These are phyloP conservation scores for Cataglyphis cursor DNA, from an alignment of 2,888 invertebrate species.

Conservation along the genomic window DNA sequence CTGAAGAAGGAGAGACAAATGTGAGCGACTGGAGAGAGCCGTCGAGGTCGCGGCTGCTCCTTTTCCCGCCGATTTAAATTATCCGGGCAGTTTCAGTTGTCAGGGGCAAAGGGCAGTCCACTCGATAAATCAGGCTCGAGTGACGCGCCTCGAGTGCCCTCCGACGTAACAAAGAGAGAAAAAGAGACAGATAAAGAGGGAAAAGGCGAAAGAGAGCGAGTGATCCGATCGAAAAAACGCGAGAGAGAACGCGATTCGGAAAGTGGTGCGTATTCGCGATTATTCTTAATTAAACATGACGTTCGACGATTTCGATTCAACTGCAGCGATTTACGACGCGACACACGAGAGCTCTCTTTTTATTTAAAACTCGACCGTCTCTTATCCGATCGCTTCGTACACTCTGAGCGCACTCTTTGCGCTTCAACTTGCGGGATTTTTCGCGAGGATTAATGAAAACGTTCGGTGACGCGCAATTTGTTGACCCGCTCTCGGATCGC, in stretches of 20 bases:
- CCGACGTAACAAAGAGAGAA: slow-evolving; percentile 43
- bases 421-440: slow-evolving; percentile 37
- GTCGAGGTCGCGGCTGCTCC: slow-evolving; percentile 42
- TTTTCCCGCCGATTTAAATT: slow-evolving; percentile 69
- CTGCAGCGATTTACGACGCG: slow-evolving; percentile 67
- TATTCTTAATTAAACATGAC: slow-evolving; percentile 71
- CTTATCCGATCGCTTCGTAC: slow-evolving; percentile 4
- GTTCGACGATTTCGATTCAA: slow-evolving; percentile 68
- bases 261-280: slow-evolving; percentile 67
- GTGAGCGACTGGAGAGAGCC: slow-evolving; percentile 34
- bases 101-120: slow-evolving; percentile 68
- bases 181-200: background rate
- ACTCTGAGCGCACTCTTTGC: slow-evolving; percentile 4
- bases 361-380: slow-evolving; percentile 48
- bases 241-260: slow-evolving; percentile 67
- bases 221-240: slow-evolving; percentile 60
- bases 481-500: slow-evolving; percentile 24
- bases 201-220: slow-evolving; percentile 9
- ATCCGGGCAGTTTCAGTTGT: slow-evolving; percentile 69
- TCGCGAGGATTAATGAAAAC: slow-evolving; percentile 41
- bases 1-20: slow-evolving; percentile 74
- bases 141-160: slow-evolving; percentile 62
- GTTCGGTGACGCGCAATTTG: slow-evolving; percentile 31
- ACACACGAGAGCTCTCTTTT: slow-evolving; percentile 40
- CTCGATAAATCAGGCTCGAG: slow-evolving; percentile 69